Evolutionary conservation across 2,797 vertebrate species (phyloP).

Genomic region (Pyrocephalus nanus): DNA sequence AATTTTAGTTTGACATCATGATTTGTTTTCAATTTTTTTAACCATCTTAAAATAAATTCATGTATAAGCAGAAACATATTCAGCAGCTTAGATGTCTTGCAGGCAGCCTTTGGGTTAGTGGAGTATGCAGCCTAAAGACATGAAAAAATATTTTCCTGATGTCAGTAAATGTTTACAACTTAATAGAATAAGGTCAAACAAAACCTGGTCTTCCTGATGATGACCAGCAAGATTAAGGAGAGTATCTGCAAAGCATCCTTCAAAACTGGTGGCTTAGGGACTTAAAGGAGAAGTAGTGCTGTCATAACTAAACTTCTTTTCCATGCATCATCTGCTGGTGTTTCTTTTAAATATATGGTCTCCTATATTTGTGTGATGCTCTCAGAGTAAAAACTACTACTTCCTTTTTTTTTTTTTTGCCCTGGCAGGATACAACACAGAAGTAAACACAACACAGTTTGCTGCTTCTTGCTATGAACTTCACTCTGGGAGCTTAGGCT

Average conservation of each 20-base stretch:
- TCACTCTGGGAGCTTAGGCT: neutral
- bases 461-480: neutral
- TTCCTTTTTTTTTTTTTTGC: rapidly evolving
- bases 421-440: rapidly evolving
- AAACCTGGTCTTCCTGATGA: neutral
- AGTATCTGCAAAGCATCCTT: neutral
- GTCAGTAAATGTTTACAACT: neutral
- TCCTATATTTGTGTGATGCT: neutral
- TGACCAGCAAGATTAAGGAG: neutral
- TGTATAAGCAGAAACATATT: neutral
- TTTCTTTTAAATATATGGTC: neutral
- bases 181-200: neutral
- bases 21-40: neutral
- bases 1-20: neutral
- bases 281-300: neutral
- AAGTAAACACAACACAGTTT: neutral
- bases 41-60: neutral
- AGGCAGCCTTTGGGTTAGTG: rapidly evolving
- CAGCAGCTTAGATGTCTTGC: neutral
- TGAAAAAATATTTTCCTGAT: neutral
- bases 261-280: neutral
- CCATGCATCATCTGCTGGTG: neutral
- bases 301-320: neutral
- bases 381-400: neutral
- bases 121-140: neutral